These are phyloP conservation scores for Chrysaora quinquecirrha DNA, from an alignment of 30 jellyfish, hydroid and myxozoan genomes.

Conservation along the genomic window DNA sequence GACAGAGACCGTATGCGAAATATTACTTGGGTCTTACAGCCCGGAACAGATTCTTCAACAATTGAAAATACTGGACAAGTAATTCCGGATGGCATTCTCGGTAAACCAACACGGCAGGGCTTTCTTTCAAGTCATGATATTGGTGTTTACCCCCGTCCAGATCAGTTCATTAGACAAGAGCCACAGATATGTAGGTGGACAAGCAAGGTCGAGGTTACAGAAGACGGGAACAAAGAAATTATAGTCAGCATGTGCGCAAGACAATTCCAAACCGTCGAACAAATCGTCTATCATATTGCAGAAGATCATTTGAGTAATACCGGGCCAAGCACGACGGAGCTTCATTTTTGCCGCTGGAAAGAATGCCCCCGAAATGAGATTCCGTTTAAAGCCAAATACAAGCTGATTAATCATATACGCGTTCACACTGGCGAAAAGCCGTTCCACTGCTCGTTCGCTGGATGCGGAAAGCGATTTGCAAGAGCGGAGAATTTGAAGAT, in stretches of 20 bases:
- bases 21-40: slow-evolving; percentile 54
- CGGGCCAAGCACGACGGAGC: slow-evolving; percentile 79
- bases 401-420: slow-evolving; percentile 92
- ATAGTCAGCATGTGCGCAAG: slow-evolving; percentile 62
- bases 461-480: slow-evolving; percentile 95
- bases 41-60: slow-evolving; percentile 24
- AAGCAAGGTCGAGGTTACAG: slow-evolving; percentile 32
- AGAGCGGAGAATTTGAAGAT: slow-evolving; percentile 89
- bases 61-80: slow-evolving; percentile 27
- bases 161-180: slow-evolving; percentile 64
- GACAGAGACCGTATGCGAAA: slow-evolving; percentile 37
- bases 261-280: slow-evolving; percentile 75
- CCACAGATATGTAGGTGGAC: slow-evolving; percentile 66
- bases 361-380: slow-evolving; percentile 82
- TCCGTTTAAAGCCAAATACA: slow-evolving; percentile 94
- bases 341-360: slow-evolving; percentile 91
- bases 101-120: slow-evolving; percentile 26
- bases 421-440: slow-evolving; percentile 98
- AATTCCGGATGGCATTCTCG: neutral
- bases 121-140: slow-evolving; percentile 48
- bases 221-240: slow-evolving; percentile 41
- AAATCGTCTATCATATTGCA: slow-evolving; percentile 88
- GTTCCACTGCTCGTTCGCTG: slow-evolving; percentile 90
- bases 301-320: slow-evolving; percentile 83
- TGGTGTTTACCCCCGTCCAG: slow-evolving; percentile 62